phyloP scores from a whole-genome alignment of 2,113 vertebrate species.

The Antechinus stuartii region DNA sequence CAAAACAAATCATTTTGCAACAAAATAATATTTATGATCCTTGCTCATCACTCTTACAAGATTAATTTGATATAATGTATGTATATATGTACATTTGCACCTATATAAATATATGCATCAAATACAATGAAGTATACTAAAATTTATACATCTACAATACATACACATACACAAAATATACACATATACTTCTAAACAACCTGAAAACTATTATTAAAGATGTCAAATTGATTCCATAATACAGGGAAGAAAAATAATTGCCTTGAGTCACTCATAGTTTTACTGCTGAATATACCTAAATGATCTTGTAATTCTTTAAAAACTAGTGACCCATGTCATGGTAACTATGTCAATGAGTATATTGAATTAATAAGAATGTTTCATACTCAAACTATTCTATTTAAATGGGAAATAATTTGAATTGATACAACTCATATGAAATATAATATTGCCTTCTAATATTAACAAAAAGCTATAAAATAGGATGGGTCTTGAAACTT shows the following conservation, averaged over 20 bases:
- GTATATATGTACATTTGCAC: too few species aligned
- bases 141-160: background rate
- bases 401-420: background rate
- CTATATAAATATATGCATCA: background rate
- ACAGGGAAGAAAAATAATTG: background rate
- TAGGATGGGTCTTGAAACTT: background rate
- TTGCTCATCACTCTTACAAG: background rate
- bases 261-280: constrained; percentile 13
- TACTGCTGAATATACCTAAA: background rate
- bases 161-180: background rate
- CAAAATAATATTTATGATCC: background rate
- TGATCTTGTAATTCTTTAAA: background rate
- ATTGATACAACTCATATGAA: background rate
- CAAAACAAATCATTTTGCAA: background rate
- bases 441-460: background rate
- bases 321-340: background rate
- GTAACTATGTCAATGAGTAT: background rate
- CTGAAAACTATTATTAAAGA: background rate
- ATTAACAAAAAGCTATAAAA: background rate
- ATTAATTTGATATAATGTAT: background rate
- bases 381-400: background rate
- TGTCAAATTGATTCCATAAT: background rate
- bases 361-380: constrained; percentile 19
- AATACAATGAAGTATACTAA: background rate
- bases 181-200: background rate